Evolutionary conservation across 2,888 invertebrate genomes (phyloP).

Genomic region (Cyclophora punctaria): DNA sequence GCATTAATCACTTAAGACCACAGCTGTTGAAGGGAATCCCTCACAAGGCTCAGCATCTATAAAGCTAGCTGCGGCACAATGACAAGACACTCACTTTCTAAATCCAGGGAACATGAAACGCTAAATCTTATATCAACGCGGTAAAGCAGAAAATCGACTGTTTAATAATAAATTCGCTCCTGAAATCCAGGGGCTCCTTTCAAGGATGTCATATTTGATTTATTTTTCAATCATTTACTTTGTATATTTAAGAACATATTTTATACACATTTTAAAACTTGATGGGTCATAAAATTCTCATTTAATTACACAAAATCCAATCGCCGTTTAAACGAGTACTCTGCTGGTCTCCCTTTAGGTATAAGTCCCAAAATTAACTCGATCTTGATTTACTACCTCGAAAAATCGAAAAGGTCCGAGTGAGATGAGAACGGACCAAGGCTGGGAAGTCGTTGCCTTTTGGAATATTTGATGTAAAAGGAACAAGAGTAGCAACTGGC

Average conservation of each 20-base stretch:
- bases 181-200: slow-evolving; percentile 7
- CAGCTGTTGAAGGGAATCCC: slow-evolving; percentile 53
- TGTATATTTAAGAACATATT: background rate
- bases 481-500: slow-evolving; percentile 30
- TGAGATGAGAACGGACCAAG: slow-evolving; percentile 8
- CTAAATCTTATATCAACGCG: slow-evolving; percentile 8
- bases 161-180: slow-evolving; percentile 1
- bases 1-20: slow-evolving; percentile 52
- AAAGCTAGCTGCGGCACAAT: slow-evolving; percentile 26
- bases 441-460: slow-evolving; percentile 16
- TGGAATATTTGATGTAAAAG: slow-evolving; percentile 31
- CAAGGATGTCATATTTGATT: slow-evolving; percentile 8
- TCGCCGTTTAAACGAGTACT: slow-evolving; percentile 7
- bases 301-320: slow-evolving; percentile 8
- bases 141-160: slow-evolving; percentile 13
- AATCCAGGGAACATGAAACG: slow-evolving; percentile 5
- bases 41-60: slow-evolving; percentile 28
- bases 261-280: background rate
- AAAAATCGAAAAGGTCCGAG: slow-evolving; percentile 23
- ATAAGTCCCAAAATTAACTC: slow-evolving; percentile 24
- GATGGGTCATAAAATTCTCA: slow-evolving; percentile 4
- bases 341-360: slow-evolving; percentile 2
- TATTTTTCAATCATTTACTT: background rate
- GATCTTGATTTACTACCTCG: slow-evolving; percentile 29
- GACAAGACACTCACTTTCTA: slow-evolving; percentile 25